These are phyloP conservation scores for Gephyroberyx darwinii DNA, from an alignment of 2,797 vertebrate species.

Conservation along the genomic window DNA sequence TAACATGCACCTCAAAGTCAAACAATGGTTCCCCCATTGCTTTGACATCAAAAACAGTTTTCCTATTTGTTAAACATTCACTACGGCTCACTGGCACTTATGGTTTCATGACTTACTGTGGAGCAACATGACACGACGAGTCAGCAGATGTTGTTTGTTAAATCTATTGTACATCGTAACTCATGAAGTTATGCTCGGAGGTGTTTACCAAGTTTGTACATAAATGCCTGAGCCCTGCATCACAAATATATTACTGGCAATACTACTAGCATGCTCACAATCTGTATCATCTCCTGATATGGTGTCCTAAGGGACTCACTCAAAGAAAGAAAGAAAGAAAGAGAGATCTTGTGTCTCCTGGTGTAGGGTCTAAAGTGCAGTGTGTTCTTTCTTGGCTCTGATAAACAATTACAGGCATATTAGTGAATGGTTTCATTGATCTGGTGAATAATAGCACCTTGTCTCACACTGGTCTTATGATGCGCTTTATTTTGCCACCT, in stretches of 20 bases:
- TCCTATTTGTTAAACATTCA: conserved; percentile 46
- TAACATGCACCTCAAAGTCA: conserved; percentile 60
- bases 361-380: conserved; percentile 22
- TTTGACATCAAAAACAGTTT: conserved; percentile 49
- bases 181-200: neutral
- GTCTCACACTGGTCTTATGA: conserved; percentile 72
- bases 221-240: neutral
- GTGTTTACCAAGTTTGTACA: conserved; percentile 1
- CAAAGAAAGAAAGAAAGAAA: conserved; percentile 16
- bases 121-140: conserved; percentile 7
- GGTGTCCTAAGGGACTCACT: neutral
- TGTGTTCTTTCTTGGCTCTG: conserved; percentile 26
- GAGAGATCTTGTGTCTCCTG: conserved; percentile 36
- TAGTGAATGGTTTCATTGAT: conserved; percentile 70
- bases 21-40: conserved; percentile 46
- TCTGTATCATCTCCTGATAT: neutral
- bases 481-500: conserved; percentile 63
- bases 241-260: neutral
- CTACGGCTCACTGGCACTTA: conserved; percentile 35
- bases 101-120: conserved; percentile 35
- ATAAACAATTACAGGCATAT: conserved; percentile 42
- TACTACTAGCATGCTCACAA: neutral
- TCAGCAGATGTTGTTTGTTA: conserved; percentile 22
- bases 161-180: conserved; percentile 24
- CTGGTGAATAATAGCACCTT: conserved; percentile 67